Evolutionary conservation across 2,797 vertebrate species (phyloP), one percentile per base, ranked within the genome.

Genomic region (Acrossocheilus wenchowensis): DNA sequence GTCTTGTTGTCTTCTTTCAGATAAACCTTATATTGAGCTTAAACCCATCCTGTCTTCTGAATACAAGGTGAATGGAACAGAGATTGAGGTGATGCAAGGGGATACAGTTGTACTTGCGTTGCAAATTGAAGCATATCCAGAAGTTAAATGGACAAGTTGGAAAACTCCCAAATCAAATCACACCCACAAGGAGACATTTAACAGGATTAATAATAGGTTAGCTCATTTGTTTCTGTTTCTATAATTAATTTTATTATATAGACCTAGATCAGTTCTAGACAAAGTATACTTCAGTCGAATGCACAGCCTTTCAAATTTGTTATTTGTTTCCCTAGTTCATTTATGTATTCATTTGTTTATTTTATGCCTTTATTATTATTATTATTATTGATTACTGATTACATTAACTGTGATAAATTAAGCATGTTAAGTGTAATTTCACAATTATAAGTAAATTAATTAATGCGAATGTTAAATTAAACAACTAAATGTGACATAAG

Each of bases 51-150:
- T 84, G 73, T 30, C 43, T 12, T 39, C 60, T 39, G 73, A 77
- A 50, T 5, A 68, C 83, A 85, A 71, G 72, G 86, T 0, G 69
- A 96, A 78, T 34, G 15, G 94, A 23, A 91, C 84, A 14, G 94
- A 90, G 39, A 86, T 97, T 79, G 60, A 71, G 3, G 90, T 99
- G 72, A 93, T 39, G 45, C 73, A 86, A 41, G 86, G 84, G 6
- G 79, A 78, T 1, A 23, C 26, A 0, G 62, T 89, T 66, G 64
- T 87, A 41, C 69, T 90, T 23, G n/a, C 8, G 10, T 86, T 90
- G 34, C 26, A 89, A n/a, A 91, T 96, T 1, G 94, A 97, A 12
- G 95, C 97, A 4, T 98, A 98, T 90, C 98, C 98, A 48, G 85
- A 90, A 66, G 90, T 97, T 84, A 87, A 90, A 5, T 19, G 23